A percentile compares a stretch with the other conserved stretches of the same genome.
Evolutionary conservation across 2,888 invertebrate species (phyloP).

Genomic region (Cylloceria caligata): DNA sequence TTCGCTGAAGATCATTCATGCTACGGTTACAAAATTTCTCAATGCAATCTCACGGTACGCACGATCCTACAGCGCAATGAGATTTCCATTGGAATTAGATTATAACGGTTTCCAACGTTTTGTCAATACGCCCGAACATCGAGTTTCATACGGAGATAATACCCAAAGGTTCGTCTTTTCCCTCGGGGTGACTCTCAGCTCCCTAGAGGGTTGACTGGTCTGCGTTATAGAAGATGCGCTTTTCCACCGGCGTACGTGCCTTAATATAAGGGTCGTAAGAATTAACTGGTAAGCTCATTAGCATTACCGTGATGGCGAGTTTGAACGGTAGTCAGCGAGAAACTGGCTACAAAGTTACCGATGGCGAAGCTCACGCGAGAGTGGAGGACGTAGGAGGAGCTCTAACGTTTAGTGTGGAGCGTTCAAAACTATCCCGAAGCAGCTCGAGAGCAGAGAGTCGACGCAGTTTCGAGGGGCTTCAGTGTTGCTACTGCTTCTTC

Average conservation of each 20-base stretch:
- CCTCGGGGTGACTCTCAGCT: constrained; percentile 13
- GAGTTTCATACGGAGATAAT: neutral
- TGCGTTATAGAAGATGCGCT: neutral
- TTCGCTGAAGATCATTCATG: neutral
- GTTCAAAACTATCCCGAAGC: constrained; percentile 58
- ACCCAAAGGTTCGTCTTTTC: constrained; percentile 15
- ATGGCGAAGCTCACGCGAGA: constrained; percentile 50
- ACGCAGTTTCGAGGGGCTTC: constrained; percentile 47
- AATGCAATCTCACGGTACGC: neutral
- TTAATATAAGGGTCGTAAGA: constrained; percentile 55
- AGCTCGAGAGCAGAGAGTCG: constrained; percentile 51
- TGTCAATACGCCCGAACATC: neutral
- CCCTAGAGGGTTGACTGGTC: constrained; percentile 13
- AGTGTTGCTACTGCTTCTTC: constrained; percentile 20
- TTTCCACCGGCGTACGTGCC: neutral
- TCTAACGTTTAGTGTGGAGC: constrained; percentile 57
- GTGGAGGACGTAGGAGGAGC: constrained; percentile 23
- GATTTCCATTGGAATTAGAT: too few species aligned
- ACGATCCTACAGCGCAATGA: neutral
- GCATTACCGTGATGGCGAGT: constrained; percentile 55
- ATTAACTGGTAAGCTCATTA: constrained; percentile 59
- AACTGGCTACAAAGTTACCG: constrained; percentile 58
- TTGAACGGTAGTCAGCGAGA: constrained; percentile 17
- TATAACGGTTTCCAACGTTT: neutral
- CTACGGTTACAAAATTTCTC: neutral